phyloP scores from a whole-genome alignment of 2,113 vertebrate genomes.

The Platichthys flesus region DNA sequence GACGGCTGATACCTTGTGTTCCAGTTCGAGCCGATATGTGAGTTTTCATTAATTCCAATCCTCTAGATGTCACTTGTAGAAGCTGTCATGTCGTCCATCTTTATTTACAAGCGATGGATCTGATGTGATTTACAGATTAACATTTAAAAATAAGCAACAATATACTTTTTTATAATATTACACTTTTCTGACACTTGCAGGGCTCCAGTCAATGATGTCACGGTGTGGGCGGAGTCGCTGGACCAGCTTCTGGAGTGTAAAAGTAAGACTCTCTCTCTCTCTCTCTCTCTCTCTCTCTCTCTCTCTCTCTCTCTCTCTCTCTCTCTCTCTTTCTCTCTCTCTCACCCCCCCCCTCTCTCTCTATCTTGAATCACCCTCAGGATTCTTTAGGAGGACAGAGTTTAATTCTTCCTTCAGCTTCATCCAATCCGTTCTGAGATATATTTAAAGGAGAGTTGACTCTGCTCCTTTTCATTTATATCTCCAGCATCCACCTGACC shows the following conservation, averaged over 20 bases:
- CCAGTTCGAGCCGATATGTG: conserved; percentile 25
- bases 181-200: conserved; percentile 27
- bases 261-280: conserved; percentile 54
- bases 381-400: conserved; percentile 15
- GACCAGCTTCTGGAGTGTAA: conserved; percentile 63
- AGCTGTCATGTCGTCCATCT: no score
- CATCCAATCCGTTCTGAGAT: conserved; percentile 64
- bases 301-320: not conserved
- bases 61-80: not conserved
- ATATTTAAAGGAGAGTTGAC: conserved; percentile 42
- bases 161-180: not conserved
- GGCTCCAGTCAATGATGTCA: conserved; percentile 47
- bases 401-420: conserved; percentile 46
- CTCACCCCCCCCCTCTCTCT: not conserved
- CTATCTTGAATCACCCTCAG: conserved; percentile 4
- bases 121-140: not conserved
- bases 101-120: no score
- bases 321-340: not conserved
- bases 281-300: not conserved
- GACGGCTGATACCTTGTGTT: conserved; percentile 1
- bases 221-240: conserved; percentile 60
- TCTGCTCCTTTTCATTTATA: conserved; percentile 50
- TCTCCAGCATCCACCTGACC: conserved; percentile 45
- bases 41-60: conserved; percentile 10
- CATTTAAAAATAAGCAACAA: no score